phyloP scores from a whole-genome alignment of 2,888 invertebrate species.

The Drosophila glabriapex region DNA sequence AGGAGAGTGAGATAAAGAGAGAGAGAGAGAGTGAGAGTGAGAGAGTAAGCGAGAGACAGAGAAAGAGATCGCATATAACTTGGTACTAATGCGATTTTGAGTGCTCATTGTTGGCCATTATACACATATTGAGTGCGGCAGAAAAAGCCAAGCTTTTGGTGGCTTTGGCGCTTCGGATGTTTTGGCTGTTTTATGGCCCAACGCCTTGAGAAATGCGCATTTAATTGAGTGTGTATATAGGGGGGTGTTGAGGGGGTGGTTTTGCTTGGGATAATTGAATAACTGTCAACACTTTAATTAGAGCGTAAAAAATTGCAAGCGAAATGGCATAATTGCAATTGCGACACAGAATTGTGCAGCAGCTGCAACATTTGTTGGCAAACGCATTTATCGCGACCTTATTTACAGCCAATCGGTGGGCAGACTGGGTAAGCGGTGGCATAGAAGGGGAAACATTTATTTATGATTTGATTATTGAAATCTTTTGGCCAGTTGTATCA shows the following conservation, averaged over 20 bases:
- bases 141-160: constrained; percentile 17
- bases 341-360: constrained; percentile 25
- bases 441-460: background rate
- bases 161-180: constrained; percentile 16
- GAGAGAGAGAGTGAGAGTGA: background rate
- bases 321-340: constrained; percentile 51
- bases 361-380: constrained; percentile 59
- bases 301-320: constrained; percentile 70
- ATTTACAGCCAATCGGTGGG: constrained; percentile 24
- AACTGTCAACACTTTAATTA: constrained; percentile 78
- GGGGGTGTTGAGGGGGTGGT: background rate
- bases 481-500: constrained; percentile 61
- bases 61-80: constrained; percentile 34
- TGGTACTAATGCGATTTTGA: constrained; percentile 76
- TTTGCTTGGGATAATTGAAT: constrained; percentile 70
- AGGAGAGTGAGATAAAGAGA: background rate
- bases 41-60: background rate
- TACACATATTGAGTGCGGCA: constrained; percentile 46
- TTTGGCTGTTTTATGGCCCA: constrained; percentile 39
- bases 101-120: constrained; percentile 71
- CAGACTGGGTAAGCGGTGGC: constrained; percentile 4
- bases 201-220: constrained; percentile 63
- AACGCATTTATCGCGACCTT: constrained; percentile 56
- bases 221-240: constrained; percentile 69
- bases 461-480: constrained; percentile 67